Percentiles rank a stretch among this genome's conserved stretches.
These are phyloP conservation scores for Drosophila suboccidentalis DNA, from an alignment of 2,888 invertebrate species.

Conservation along the genomic window DNA sequence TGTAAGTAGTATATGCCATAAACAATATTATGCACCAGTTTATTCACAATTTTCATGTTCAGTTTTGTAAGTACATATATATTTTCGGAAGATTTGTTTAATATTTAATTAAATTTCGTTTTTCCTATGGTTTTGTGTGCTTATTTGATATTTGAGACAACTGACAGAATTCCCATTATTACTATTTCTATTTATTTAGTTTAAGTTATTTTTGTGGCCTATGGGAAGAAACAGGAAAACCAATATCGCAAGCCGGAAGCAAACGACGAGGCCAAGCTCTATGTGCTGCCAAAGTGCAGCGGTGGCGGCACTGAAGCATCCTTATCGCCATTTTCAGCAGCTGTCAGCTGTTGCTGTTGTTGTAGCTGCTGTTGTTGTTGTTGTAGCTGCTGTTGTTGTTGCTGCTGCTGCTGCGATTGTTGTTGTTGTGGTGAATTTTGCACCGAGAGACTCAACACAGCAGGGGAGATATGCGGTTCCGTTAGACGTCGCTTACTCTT, in stretches of 20 bases:
- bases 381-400: conserved; percentile 50
- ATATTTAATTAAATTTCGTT: background rate
- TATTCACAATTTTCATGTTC: conserved; percentile 30
- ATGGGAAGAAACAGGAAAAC: conserved; percentile 85
- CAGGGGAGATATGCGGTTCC: conserved; percentile 90
- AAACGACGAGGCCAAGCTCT: conserved; percentile 84
- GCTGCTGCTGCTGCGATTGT: conserved; percentile 48
- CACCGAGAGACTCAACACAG: conserved; percentile 80
- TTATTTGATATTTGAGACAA: conserved; percentile 8
- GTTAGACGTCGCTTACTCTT: conserved; percentile 98
- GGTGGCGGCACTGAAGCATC: conserved; percentile 66
- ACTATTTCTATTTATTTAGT: conserved; percentile 10
- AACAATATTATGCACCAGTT: conserved; percentile 18
- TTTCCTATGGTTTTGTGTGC: conserved; percentile 16
- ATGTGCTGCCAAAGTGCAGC: conserved; percentile 69
- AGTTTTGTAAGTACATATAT: conserved; percentile 11
- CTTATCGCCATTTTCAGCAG: conserved; percentile 88
- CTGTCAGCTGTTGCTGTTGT: conserved; percentile 57
- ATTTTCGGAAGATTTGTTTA: conserved; percentile 20
- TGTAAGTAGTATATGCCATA: conserved; percentile 10
- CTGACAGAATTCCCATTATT: conserved; percentile 7
- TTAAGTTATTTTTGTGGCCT: conserved; percentile 30
- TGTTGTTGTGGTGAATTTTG: conserved; percentile 58
- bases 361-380: conserved; percentile 54
- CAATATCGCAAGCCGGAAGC: conserved; percentile 86